Percentiles rank a stretch among this genome's conserved stretches.
These are phyloP conservation scores for Alosa alosa DNA, from an alignment of 2,113 vertebrate species.

Conservation along the genomic window DNA sequence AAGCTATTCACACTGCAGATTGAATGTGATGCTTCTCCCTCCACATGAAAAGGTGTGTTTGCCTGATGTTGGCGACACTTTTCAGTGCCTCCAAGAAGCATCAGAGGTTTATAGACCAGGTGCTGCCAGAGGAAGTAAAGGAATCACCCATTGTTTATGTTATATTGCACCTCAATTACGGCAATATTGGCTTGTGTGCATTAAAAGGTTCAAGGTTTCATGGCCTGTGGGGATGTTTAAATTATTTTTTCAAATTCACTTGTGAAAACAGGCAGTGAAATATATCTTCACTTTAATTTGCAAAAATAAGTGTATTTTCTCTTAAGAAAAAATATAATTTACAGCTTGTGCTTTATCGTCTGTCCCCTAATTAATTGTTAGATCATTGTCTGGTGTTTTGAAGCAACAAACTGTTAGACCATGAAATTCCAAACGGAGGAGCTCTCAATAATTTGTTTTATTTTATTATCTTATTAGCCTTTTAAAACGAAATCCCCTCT, in stretches of 20 bases:
- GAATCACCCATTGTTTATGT: not conserved
- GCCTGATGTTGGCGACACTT: constrained; percentile 38
- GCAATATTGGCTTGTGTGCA: not conserved
- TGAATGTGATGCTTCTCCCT: constrained; percentile 50
- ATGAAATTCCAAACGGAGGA: constrained; percentile 30
- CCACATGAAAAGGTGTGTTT: constrained; percentile 41
- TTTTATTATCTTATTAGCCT: constrained; percentile 11
- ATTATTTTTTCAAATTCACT: not conserved
- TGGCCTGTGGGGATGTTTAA: not conserved
- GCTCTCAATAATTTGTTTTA: not conserved
- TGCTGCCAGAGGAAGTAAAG: constrained; percentile 12
- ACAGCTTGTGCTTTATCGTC: not conserved
- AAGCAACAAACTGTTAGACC: constrained; percentile 28
- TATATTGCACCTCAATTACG: constrained; percentile 5
- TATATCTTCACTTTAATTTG: not conserved
- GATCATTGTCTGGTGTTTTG: constrained; percentile 24
- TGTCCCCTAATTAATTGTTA: constrained; percentile 14
- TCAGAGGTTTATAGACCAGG: constrained; percentile 39
- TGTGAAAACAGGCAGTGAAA: not conserved
- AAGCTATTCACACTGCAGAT: constrained; percentile 33
- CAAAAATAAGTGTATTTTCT: not conserved
- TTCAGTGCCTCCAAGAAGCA: not conserved
- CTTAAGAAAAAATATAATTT: not conserved
- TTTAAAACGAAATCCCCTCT: constrained; percentile 13
- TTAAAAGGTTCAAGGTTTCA: constrained; percentile 11